Percentiles rank a stretch among this genome's conserved stretches.
Evolutionary conservation across 2,888 invertebrate genomes (phyloP).

Genomic region (Cacoxenus indagator): DNA sequence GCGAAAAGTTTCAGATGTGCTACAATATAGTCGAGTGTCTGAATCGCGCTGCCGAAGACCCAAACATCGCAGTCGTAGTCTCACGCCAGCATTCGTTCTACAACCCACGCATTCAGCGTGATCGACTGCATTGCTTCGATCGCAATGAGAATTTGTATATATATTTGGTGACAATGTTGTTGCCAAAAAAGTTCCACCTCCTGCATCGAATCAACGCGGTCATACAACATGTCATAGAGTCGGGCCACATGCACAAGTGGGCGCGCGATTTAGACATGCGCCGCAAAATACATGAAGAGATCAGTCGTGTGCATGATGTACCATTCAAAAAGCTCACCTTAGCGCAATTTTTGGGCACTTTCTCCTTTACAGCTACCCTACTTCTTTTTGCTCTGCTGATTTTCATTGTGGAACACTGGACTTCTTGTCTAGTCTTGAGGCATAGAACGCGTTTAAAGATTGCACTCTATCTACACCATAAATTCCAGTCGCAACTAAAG

Average conservation of each 20-base stretch:
- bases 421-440: conserved; percentile 40
- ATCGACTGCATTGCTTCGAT: conserved; percentile 66
- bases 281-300: conserved; percentile 55
- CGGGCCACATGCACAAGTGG: conserved; percentile 69
- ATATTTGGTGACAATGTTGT: conserved; percentile 65
- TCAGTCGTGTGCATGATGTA: conserved; percentile 45
- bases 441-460: conserved; percentile 44
- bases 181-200: conserved; percentile 66
- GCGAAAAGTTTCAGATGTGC: conserved; percentile 64
- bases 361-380: conserved; percentile 48
- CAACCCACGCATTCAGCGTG: conserved; percentile 62
- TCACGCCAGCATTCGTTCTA: conserved; percentile 66
- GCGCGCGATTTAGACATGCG: conserved; percentile 62
- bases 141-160: conserved; percentile 66
- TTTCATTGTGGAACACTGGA: conserved; percentile 48
- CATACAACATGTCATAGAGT: conserved; percentile 66
- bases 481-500: conserved; percentile 34
- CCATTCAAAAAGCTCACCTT: conserved; percentile 53
- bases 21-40: conserved; percentile 66
- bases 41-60: conserved; percentile 49
- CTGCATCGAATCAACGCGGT: conserved; percentile 66
- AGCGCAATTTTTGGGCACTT: conserved; percentile 56
- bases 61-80: conserved; percentile 61
- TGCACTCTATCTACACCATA: conserved; percentile 46
- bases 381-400: conserved; percentile 40